Evolutionary conservation across 2,888 invertebrate genomes (phyloP), one percentile per base, ranked within the genome.

Genomic region (Lithophane ornitopus): DNA sequence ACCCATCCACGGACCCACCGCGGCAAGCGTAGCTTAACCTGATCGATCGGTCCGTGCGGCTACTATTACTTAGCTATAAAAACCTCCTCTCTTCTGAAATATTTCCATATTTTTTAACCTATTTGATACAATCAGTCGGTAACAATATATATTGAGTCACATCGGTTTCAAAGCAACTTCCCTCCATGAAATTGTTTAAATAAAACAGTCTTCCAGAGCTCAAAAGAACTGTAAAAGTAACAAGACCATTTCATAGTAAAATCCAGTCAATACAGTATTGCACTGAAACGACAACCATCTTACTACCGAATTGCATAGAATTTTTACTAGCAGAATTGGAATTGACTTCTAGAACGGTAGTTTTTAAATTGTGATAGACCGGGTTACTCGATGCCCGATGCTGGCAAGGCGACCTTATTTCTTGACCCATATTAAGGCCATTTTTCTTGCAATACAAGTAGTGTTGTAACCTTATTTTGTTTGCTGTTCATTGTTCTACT

Each of bases 291-390:
- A 16, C 4, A 62, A 54, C 39, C 44, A 61, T 44, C 49, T 74
- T 41, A 28, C n/a, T 39, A 52, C 63, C 26, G 63, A 78, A 81
- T 63, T 44, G 75, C 46, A 44, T 52, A 75, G 41, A 70, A 75
- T 62, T 63, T 70, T 66, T 67, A 46, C 46, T 68, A 26, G 22
- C 44, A 56, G 34, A 77, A 73, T 77, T 61, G 82, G 34, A 82
- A 85, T 82, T 70, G 83, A 82, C 78, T 82, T 56, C 67, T 63
- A 58, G 69, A 77, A 56, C 56, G 52, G 39, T 44, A 63, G 75
- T 82, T 77, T 70, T 59, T 70, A 81, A 85, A 82, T 72, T 69
- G 76, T 72, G n/a, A 85, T 70, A 68, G 72, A 82, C 78, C 34
- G 41, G 0, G 34, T 61, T 69, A 54, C 56, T 39, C 66, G 69